A percentile compares a stretch with the other conserved stretches of the same genome.
Evolutionary conservation across 2,113 vertebrate genomes (phyloP).

Genomic region (Epinephelus lanceolatus): DNA sequence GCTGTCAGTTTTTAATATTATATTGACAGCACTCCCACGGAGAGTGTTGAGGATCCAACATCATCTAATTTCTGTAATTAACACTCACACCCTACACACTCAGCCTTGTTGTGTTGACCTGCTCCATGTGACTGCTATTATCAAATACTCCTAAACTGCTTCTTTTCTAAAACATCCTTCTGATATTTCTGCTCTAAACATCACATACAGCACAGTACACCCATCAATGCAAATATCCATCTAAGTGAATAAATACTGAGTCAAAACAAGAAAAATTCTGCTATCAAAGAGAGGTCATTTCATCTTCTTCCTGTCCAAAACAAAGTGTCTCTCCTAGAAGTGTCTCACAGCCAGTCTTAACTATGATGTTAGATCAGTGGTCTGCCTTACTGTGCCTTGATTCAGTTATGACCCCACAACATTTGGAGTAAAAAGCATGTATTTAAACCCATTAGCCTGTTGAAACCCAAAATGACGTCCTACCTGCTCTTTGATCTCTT

Average conservation of each 20-base stretch:
- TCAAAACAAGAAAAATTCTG: background rate
- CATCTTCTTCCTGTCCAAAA: background rate
- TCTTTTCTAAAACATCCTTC: background rate
- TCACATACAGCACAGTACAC: background rate
- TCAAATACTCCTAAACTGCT: background rate
- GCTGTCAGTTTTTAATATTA: conserved; percentile 37
- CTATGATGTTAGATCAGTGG: background rate
- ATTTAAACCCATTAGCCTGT: conserved; percentile 1
- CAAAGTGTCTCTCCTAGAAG: too few relatives aligned
- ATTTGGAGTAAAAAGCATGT: background rate
- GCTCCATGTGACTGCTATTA: conserved; percentile 27
- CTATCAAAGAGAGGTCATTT: background rate
- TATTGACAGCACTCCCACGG: conserved; percentile 9
- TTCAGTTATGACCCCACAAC: background rate
- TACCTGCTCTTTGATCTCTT: conserved; percentile 99
- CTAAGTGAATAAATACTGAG: background rate
- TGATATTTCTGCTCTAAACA: background rate
- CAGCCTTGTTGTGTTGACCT: conserved; percentile 39
- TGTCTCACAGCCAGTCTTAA: too few relatives aligned
- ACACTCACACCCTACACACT: conserved; percentile 43
- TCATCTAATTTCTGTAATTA: conserved; percentile 51
- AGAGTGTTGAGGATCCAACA: conserved; percentile 7
- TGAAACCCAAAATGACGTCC: background rate
- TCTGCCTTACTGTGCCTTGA: background rate
- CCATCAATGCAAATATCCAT: background rate